Conservation (phyloP, 2,888 invertebrate genomes). For the Drepana falcataria region DNA sequence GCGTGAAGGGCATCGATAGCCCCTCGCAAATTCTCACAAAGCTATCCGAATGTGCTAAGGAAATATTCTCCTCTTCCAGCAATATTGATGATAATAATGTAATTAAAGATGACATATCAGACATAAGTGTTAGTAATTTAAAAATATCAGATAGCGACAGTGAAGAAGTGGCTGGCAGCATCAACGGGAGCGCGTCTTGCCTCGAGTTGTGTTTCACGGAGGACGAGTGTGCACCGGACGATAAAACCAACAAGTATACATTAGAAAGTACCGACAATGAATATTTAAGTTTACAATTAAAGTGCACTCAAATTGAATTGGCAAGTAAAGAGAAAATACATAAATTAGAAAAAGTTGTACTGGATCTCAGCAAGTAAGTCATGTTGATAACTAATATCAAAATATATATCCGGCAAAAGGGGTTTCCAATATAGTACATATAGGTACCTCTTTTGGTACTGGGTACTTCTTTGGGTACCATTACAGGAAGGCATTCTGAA, state of each 20-base stretch:
- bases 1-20: slow-evolving; percentile 64
- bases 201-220: slow-evolving; percentile 72
- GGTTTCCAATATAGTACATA: too few relatives aligned
- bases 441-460: background rate
- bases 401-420: too few relatives aligned
- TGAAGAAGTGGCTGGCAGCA: slow-evolving; percentile 67
- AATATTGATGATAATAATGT: slow-evolving; percentile 62
- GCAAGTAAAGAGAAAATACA: slow-evolving; percentile 66
- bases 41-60: slow-evolving; percentile 72
- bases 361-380: slow-evolving; percentile 81
- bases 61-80: slow-evolving; percentile 69
- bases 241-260: slow-evolving; percentile 45
- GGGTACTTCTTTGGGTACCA: too few relatives aligned
- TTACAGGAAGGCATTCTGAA: too few relatives aligned
- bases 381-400: background rate
- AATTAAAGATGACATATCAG: slow-evolving; percentile 60
- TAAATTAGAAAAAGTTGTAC: slow-evolving; percentile 75
- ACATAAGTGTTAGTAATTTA: slow-evolving; percentile 63
- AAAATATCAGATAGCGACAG: slow-evolving; percentile 73
- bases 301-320: slow-evolving; percentile 67
- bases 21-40: slow-evolving; percentile 69
- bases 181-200: slow-evolving; percentile 69
- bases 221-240: slow-evolving; percentile 60
- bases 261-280: slow-evolving; percentile 70
- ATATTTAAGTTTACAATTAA: slow-evolving; percentile 73